Percentiles rank a stretch among this genome's conserved stretches.
These are phyloP conservation scores for Hippocampus barbouri DNA, from an alignment of 2,113 vertebrate genomes.

Conservation along the genomic window DNA sequence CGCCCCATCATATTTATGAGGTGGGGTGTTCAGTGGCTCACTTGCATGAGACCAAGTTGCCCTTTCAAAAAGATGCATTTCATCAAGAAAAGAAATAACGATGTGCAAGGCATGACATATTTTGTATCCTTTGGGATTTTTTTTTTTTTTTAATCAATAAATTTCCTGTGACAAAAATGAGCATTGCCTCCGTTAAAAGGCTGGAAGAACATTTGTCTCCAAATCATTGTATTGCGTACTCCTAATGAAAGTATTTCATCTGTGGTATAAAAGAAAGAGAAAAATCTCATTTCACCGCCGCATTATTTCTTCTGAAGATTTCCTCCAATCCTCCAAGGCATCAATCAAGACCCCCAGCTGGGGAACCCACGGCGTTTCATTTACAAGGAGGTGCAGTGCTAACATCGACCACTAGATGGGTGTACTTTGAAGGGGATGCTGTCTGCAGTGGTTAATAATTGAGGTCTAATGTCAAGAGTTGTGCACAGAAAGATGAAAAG, in stretches of 20 bases:
- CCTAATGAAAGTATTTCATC: not conserved
- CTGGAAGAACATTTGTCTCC: no score
- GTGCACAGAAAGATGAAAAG: not conserved
- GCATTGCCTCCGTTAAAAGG: no score
- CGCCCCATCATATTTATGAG: no score
- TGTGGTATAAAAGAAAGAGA: not conserved
- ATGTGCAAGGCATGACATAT: no score
- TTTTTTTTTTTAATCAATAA: no score
- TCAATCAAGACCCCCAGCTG: not conserved
- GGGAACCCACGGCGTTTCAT: not conserved
- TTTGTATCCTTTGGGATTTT: no score
- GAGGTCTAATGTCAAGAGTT: not conserved
- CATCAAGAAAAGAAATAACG: no score
- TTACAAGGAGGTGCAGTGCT: slow-evolving; percentile 29
- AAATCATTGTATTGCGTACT: no score
- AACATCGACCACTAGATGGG: slow-evolving; percentile 60
- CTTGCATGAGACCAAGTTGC: no score
- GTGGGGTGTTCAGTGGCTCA: no score
- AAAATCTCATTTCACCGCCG: not conserved
- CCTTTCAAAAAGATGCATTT: no score
- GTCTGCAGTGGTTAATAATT: not conserved
- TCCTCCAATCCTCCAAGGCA: not conserved
- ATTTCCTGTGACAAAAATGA: no score
- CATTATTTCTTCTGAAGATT: not conserved
- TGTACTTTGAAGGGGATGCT: slow-evolving; percentile 36